A percentile compares a stretch with the other conserved stretches of the same genome.
Evolutionary conservation across 2,888 invertebrate species (phyloP).

Genomic region (Camponotus fellah): DNA sequence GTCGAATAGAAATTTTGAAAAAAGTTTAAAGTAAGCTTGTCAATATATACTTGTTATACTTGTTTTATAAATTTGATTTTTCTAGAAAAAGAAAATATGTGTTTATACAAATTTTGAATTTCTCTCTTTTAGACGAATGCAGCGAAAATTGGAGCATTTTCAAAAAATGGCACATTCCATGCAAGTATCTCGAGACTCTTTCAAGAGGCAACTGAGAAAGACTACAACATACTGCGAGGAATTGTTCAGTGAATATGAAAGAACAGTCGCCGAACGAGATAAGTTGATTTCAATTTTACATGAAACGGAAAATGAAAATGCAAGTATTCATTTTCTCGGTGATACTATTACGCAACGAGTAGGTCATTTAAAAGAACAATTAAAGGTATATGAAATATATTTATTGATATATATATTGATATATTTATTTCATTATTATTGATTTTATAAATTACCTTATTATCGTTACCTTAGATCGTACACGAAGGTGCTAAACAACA

Average conservation of each 20-base stretch:
- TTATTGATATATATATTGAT: not conserved
- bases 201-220: conserved; percentile 87
- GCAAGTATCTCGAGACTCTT: conserved; percentile 87
- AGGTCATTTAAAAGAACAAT: conserved; percentile 86
- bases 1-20: conserved; percentile 88
- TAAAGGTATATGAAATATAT: conserved; percentile 84
- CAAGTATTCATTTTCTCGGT: conserved; percentile 83
- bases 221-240: conserved; percentile 87
- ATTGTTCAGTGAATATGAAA: conserved; percentile 87
- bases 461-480: conserved; percentile 86
- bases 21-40: conserved; percentile 87
- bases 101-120: not conserved
- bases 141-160: conserved; percentile 86
- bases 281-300: conserved; percentile 75
- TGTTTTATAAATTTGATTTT: conserved; percentile 17
- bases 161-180: conserved; percentile 86
- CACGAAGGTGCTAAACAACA: conserved; percentile 87
- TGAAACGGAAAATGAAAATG: conserved; percentile 81
- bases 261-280: conserved; percentile 84
- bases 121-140: conserved; percentile 83
- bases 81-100: not conserved
- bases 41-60: not conserved
- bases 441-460: conserved; percentile 10
- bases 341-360: conserved; percentile 86
- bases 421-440: conserved; percentile 30